Evolutionary conservation across 1,140 invertebrate species (phyloP), one percentile per base, ranked within the genome.

Genomic region (Drosophila jambulina): DNA sequence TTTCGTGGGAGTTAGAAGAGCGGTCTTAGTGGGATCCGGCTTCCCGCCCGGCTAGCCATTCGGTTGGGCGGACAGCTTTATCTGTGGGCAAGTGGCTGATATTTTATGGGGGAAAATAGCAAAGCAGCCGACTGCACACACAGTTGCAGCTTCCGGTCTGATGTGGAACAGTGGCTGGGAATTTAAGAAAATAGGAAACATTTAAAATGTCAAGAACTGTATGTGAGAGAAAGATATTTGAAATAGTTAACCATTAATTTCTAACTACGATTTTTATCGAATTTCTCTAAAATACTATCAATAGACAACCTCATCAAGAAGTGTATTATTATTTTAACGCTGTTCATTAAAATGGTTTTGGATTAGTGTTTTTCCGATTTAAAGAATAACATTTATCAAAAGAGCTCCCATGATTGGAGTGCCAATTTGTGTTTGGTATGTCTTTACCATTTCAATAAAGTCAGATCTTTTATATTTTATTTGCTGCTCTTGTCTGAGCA

Each of bases 11-110:
- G 25, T n/a, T 54, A 23, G 51, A 54, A 9, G 34, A 38, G 53
- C 53, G 34, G 53, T 38, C 34, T 25, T 38, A 17, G 34, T 38
- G 53, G 53, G 53, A 42, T 49, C 19, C 32, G 25, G 23, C 25
- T 51, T 32, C 49, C 49, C n/a, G 27, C 27, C 43, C 36, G 34
- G 45, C 53, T 58, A 12, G 75, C 27, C 64, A 49, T 43, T 61
- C 48, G 42, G 36, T 61, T 68, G 69, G 76, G 67, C 64, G 63
- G 80, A 87, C 84, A 86, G 83, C 76, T 83, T 86, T 86, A 86
- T 86, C 84, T 86, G 70, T 45, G 76, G 80, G 79, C 76, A 86
- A 87, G 84, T 86, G 80, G 70, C 76, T 87, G 83, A 77, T 86
- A 87, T 87, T 86, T 86, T 82, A 77, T 67, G 62, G 79, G 65